Evolutionary conservation across 1,140 invertebrate genomes (phyloP), one percentile per base, ranked within the genome.

Genomic region (Conus betulinus): DNA sequence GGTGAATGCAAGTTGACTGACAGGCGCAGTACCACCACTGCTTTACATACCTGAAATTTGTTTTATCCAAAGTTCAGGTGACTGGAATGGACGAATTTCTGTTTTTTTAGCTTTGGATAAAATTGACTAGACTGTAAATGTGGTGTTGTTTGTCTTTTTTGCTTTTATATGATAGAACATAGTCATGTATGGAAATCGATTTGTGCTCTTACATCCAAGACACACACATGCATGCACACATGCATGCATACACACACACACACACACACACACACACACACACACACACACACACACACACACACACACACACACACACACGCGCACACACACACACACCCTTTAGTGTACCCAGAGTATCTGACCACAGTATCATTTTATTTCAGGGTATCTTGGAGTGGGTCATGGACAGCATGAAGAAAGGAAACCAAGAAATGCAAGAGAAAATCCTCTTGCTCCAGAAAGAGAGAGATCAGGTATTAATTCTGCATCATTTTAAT

Each of bases 381-480:
- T 71, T 71, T 71, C 88, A 94, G 93, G 94, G 94, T 71, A 92
- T 94, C 13, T 84, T 94, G 51, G 94, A 94, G 71, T 94, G 93
- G 93, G 94, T 94, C 17, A 94, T 93, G 91, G 93, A 94, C 88
- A 93, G 90, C 85, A 91, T 92, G 92, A 93, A 92, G 89, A 93
- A 94, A 90, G 94, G 93, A n/a, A 94, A 91, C 88, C 91, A 90
- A 74, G 93, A 94, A 57, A 23, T 94, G 51, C 92, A 94, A 79
- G 93, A 94, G 82, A 93, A 92, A 85, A 90, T 94, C 23, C 85
- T 93, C 79, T 84, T 92, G 57, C 90, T 94, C 25, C 93, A 94
- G 91, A 94, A 93, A 88, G 93, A 94, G 87, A 94, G 93, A 87
- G 94, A 94, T 84, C 93, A 93, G 91, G 93, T 94, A 87, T 27